phyloP scores from a whole-genome alignment of 2,888 invertebrate genomes.

The Caenorhabditis zanzibari region DNA sequence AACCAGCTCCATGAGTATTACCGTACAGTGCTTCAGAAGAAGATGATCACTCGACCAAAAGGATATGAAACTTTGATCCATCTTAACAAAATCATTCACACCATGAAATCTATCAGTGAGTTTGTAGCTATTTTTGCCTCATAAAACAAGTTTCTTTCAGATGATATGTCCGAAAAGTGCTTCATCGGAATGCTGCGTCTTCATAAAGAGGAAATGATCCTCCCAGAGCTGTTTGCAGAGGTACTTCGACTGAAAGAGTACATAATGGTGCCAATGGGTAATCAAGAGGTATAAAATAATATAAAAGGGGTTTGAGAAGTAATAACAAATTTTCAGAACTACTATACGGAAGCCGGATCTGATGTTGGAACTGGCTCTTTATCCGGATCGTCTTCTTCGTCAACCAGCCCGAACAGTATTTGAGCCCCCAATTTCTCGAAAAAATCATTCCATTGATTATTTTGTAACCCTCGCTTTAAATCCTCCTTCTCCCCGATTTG shows the following conservation, averaged over 20 bases:
- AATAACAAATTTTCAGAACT: constrained; percentile 17
- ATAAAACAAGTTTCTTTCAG: too few species aligned
- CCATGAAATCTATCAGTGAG: constrained; percentile 41
- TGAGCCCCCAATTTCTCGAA: not conserved
- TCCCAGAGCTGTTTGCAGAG: constrained; percentile 61
- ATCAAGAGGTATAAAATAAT: constrained; percentile 9
- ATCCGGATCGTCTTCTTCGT: not conserved
- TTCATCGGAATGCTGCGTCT: constrained; percentile 41
- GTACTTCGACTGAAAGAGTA: constrained; percentile 35
- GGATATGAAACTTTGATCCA: not conserved
- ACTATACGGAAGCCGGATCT: not conserved
- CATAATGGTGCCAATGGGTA: not conserved
- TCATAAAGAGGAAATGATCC: not conserved
- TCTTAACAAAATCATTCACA: not conserved
- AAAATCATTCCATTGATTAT: constrained; percentile 10
- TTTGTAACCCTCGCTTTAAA: not conserved
- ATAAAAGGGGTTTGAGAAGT: too few species aligned
- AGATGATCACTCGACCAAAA: not conserved
- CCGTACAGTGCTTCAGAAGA: not conserved
- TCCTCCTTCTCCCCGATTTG: not conserved
- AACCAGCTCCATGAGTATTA: not conserved
- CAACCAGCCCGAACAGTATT: not conserved
- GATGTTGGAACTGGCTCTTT: too few species aligned
- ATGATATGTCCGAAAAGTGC: constrained; percentile 19
- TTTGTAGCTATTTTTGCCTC: not conserved